Evolutionary conservation across 2,888 invertebrate genomes (phyloP), one percentile per base, ranked within the genome.

Genomic region (Sinhomidia bicolor): DNA sequence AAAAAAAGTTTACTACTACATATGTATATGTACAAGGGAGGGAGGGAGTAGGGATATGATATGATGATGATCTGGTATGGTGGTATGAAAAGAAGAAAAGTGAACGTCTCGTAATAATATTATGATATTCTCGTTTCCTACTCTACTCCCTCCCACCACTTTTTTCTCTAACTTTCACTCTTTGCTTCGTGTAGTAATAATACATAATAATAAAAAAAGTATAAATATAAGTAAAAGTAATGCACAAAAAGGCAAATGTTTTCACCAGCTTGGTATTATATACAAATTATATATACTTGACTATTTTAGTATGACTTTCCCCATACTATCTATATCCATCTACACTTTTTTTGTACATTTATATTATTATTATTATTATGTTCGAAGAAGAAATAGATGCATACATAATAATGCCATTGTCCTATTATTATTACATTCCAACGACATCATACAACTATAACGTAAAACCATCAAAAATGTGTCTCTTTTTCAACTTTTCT

Each of bases 371-470:
- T 36, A 36, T 54, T 47, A 71, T 23, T 68, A 82, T 68, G 51
- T n/a, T n/a, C n/a, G n/a, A n/a, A n/a, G n/a, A n/a, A n/a, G 26
- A 74, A 32, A 76, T 76, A 76, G 74, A 54, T 71, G 74, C 83
- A 83, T 83, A 83, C 74, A 71, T 84, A 60, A 84, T 84, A 76
- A 60, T 76, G 76, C 47, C 62, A 84, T 84, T 84, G 84, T 76
- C 62, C 84, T 84, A 76, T 76, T 84, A 74, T 74, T 74, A 84
- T 76, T 84, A 57, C 83, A 76, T 76, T 84, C 51, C 76, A 60
- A 65, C 62, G 41, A 44, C 44, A 74, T 47, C 44, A 71, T 74
- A 47, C 47, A 47, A 17, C 32, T 54, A 78, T 65, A 65, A 54
- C 44, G 57, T 54, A 68, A n/a, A 20, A n/a, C 84, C 60, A 60